Conservation (phyloP, 2,113 vertebrate species). For the Megaptera novaeangliae region DNA sequence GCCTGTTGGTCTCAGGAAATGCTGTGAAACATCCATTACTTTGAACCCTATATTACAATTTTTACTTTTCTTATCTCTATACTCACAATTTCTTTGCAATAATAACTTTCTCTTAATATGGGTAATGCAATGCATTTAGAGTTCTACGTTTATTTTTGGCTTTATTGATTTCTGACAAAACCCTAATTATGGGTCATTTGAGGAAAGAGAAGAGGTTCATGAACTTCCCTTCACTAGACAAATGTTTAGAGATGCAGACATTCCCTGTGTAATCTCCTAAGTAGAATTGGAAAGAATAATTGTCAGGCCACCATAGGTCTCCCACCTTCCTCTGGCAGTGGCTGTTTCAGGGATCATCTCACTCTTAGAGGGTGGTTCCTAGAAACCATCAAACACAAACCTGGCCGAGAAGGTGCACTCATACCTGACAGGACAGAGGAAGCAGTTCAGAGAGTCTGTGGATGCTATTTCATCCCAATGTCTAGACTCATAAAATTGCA, state of each 20-base stretch:
- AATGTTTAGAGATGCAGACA: neutral
- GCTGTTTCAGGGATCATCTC: slow-evolving; percentile 7
- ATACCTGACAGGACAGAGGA: neutral
- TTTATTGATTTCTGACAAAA: slow-evolving; percentile 7
- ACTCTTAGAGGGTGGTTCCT: slow-evolving; percentile 31
- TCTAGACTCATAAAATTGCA: slow-evolving; percentile 29
- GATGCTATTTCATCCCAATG: neutral
- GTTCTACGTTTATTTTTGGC: neutral
- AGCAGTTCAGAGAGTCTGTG: neutral
- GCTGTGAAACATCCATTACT: neutral
- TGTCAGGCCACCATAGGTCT: slow-evolving; percentile 5
- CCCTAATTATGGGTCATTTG: neutral
- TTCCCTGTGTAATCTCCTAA: neutral
- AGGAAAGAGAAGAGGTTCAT: neutral
- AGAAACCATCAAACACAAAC: slow-evolving; percentile 39
- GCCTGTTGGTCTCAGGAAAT: neutral
- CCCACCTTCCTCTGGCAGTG: neutral
- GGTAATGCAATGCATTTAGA: neutral
- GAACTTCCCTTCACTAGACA: neutral
- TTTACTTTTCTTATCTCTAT: neutral
- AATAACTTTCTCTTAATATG: neutral
- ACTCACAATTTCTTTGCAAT: neutral
- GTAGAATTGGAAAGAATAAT: neutral
- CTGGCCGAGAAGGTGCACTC: neutral
- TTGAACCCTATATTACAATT: neutral